phyloP scores from a whole-genome alignment of 2,888 invertebrate species.

The Tetanocera ferruginea region DNA sequence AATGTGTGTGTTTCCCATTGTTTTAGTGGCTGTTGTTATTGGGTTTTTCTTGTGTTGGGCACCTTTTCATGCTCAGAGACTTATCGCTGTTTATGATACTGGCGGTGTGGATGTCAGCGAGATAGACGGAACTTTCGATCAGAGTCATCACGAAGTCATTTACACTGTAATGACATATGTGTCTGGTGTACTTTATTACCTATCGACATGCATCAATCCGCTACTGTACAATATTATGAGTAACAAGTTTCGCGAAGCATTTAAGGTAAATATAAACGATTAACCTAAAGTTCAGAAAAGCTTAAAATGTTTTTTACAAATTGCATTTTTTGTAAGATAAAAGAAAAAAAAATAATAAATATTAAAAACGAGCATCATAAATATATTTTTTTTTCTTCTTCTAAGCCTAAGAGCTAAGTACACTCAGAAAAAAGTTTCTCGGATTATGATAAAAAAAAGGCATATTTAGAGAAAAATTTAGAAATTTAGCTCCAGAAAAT shows the following conservation, averaged over 20 bases:
- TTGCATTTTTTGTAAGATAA: too few relatives aligned
- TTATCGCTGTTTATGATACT: conserved; percentile 76
- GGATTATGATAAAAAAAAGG: too few relatives aligned
- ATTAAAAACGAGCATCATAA: too few relatives aligned
- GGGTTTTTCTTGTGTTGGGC: conserved; percentile 93
- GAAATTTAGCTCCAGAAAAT: too few relatives aligned
- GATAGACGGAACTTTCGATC: not conserved
- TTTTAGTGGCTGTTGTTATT: conserved; percentile 87
- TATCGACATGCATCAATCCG: conserved; percentile 94
- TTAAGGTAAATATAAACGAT: conserved; percentile 76
- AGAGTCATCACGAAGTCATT: conserved; percentile 57
- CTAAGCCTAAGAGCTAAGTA: too few relatives aligned
- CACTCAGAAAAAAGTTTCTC: too few relatives aligned
- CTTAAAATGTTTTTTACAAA: too few relatives aligned
- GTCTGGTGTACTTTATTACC: conserved; percentile 91
- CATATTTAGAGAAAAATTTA: too few relatives aligned
- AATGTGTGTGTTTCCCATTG: not conserved
- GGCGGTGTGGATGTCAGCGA: conserved; percentile 8
- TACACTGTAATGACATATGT: conserved; percentile 74
- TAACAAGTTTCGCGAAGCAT: conserved; percentile 91
- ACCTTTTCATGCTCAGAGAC: conserved; percentile 92
- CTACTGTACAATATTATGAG: conserved; percentile 96
- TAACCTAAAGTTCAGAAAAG: too few relatives aligned
- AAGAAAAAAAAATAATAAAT: too few relatives aligned
- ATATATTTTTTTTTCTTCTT: too few relatives aligned